Evolutionary conservation across 2,888 invertebrate genomes (phyloP).

Genomic region (Micropterix aruncella): DNA sequence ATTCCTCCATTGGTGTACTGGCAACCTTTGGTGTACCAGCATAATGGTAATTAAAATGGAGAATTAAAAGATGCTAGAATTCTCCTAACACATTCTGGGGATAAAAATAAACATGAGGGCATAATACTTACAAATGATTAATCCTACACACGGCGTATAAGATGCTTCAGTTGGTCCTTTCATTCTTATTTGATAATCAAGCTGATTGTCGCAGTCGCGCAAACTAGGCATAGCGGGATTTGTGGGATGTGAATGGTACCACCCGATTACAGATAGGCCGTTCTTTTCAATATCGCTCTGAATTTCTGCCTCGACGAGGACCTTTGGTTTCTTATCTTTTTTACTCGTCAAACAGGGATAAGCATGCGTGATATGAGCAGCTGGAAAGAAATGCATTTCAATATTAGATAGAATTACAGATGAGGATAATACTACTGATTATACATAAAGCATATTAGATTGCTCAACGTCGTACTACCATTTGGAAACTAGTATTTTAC

Average conservation of each 20-base stretch:
- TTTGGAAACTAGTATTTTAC: too few species aligned
- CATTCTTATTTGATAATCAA: slow-evolving; percentile 92
- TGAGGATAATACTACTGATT: too few species aligned
- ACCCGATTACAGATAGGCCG: slow-evolving; percentile 74
- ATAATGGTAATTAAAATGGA: too few species aligned
- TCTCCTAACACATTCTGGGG: too few species aligned
- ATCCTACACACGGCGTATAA: slow-evolving; percentile 86
- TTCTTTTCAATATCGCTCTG: slow-evolving; percentile 70
- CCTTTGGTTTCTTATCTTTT: slow-evolving; percentile 61
- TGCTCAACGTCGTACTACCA: too few species aligned
- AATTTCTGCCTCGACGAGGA: slow-evolving; percentile 68
- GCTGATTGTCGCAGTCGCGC: slow-evolving; percentile 81
- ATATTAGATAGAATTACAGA: too few species aligned
- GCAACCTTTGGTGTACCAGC: too few species aligned
- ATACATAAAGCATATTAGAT: too few species aligned
- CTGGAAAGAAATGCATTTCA: slow-evolving; percentile 44
- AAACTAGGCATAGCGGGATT: slow-evolving; percentile 77
- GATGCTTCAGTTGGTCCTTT: slow-evolving; percentile 81
- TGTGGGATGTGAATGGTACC: slow-evolving; percentile 92
- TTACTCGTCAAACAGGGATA: slow-evolving; percentile 79
- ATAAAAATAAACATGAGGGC: too few species aligned
- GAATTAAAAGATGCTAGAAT: too few species aligned
- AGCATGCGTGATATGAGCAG: slow-evolving; percentile 73
- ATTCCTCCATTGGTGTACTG: too few species aligned
- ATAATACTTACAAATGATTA: slow-evolving; percentile 88